These are phyloP conservation scores for Athripsodes cinereus DNA, from an alignment of 2,888 invertebrate species.

Conservation along the genomic window DNA sequence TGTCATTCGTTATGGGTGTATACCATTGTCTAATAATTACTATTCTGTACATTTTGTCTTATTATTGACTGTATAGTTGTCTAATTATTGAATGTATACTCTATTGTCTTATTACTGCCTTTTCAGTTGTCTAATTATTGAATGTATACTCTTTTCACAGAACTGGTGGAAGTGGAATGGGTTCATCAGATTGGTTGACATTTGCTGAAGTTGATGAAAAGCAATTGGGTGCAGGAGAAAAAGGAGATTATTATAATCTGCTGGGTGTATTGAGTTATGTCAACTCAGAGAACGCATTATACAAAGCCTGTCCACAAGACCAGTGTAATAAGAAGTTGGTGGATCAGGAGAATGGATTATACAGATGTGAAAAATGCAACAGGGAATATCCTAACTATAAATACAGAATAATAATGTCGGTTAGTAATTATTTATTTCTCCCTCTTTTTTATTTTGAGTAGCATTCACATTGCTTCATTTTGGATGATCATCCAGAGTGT, in stretches of 20 bases:
- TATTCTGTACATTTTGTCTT: no score
- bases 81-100: no score
- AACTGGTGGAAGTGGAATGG: slow-evolving; percentile 41
- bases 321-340: slow-evolving; percentile 94
- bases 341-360: slow-evolving; percentile 82
- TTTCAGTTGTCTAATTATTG: not conserved
- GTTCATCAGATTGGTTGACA: slow-evolving; percentile 63
- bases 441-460: no score
- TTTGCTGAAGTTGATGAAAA: slow-evolving; percentile 68
- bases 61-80: no score
- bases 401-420: slow-evolving; percentile 74
- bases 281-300: slow-evolving; percentile 76
- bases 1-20: no score
- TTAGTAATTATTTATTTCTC: no score
- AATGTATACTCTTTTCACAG: slow-evolving; percentile 26
- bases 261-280: slow-evolving; percentile 75
- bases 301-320: slow-evolving; percentile 84
- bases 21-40: no score
- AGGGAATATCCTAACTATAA: slow-evolving; percentile 78
- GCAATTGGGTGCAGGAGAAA: slow-evolving; percentile 67
- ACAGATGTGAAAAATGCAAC: slow-evolving; percentile 93
- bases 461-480: no score
- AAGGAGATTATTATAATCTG: slow-evolving; percentile 74
- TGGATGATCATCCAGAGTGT: no score
- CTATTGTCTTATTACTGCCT: no score